Evolutionary conservation across 2,113 vertebrate genomes (phyloP).

Genomic region (Takifugu bimaculatus): DNA sequence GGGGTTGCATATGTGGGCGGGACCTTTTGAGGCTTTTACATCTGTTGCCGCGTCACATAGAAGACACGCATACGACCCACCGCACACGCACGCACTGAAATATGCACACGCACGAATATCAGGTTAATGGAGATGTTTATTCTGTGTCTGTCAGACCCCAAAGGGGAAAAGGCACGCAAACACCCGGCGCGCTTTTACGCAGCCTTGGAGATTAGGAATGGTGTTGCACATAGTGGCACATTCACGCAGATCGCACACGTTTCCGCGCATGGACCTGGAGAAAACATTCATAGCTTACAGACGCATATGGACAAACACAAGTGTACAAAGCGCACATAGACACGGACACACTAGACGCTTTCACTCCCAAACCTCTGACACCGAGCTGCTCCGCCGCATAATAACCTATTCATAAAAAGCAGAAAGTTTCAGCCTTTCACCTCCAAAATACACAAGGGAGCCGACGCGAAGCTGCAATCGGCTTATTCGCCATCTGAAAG

Average conservation of each 20-base stretch:
- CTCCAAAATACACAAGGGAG: conserved; percentile 67
- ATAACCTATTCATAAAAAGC: conserved; percentile 69
- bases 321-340: conserved; percentile 63
- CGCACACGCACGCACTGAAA: too few species aligned
- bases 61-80: too few species aligned
- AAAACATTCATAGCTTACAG: conserved; percentile 37
- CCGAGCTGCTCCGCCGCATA: conserved; percentile 50
- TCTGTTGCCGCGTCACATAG: too few species aligned
- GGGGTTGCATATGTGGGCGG: too few species aligned
- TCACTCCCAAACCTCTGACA: conserved; percentile 43
- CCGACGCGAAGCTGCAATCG: conserved; percentile 50
- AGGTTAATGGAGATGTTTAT: too few species aligned
- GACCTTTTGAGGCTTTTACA: too few species aligned
- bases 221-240: conserved; percentile 48
- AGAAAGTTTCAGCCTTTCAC: conserved; percentile 58
- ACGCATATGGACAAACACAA: conserved; percentile 58
- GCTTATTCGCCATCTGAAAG: conserved; percentile 49
- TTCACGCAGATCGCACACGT: conserved; percentile 53
- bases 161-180: too few species aligned
- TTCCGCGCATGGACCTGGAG: conserved; percentile 9
- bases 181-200: not conserved
- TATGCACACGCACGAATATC: too few species aligned
- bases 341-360: conserved; percentile 65
- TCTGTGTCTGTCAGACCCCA: too few species aligned
- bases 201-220: conserved; percentile 3